Evolutionary conservation across 2,888 invertebrate genomes (phyloP).

Genomic region (Stramonita haemastoma): DNA sequence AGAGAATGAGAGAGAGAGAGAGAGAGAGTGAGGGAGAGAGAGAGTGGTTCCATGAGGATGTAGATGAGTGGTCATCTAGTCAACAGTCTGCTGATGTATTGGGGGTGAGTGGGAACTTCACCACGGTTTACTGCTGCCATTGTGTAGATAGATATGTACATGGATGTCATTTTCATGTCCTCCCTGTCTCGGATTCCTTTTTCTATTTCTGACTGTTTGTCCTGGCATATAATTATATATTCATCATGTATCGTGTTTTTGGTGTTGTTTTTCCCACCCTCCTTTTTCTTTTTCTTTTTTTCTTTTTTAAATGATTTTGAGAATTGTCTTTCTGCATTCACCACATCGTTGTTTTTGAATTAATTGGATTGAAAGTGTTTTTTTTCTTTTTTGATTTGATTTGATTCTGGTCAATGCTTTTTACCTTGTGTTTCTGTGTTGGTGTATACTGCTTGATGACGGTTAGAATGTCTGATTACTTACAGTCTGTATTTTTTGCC

Average conservation of each 20-base stretch:
- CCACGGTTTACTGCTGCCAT: background rate
- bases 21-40: background rate
- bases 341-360: background rate
- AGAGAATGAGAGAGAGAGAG: no score
- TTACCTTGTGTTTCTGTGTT: background rate
- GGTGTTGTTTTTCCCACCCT: background rate
- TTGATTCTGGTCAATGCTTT: background rate
- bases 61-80: conserved; percentile 32
- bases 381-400: background rate
- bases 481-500: background rate
- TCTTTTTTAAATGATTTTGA: background rate
- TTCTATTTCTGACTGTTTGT: background rate
- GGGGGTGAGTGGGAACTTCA: background rate
- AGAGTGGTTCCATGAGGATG: no score
- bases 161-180: background rate
- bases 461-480: no score
- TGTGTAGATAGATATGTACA: background rate
- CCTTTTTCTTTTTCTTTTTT: background rate
- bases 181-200: background rate
- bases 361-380: no score
- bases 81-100: background rate
- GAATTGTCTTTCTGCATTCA: background rate
- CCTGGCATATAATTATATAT: background rate
- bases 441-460: background rate
- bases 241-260: background rate